Conservation (phyloP, 2,113 vertebrate species). For the Ondatra zibethicus region DNA sequence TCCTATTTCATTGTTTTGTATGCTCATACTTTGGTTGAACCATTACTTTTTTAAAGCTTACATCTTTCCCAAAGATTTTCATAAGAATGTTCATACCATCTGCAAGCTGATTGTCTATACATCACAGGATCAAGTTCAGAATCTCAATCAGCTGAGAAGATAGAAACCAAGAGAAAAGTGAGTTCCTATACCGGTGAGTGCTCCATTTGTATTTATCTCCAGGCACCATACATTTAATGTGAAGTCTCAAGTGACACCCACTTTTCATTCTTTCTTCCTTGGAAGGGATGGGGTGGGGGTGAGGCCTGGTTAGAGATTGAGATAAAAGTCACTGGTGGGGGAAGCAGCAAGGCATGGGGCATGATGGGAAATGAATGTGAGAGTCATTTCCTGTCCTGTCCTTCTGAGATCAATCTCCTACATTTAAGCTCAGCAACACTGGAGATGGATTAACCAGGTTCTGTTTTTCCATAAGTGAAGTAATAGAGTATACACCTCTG, state of each 20-base stretch:
- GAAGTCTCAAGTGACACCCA: neutral
- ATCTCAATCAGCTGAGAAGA: neutral
- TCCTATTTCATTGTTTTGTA: neutral
- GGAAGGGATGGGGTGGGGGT: neutral
- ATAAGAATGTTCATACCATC: neutral
- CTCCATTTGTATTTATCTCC: neutral
- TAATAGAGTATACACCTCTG: neutral
- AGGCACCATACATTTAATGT: neutral
- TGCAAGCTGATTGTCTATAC: neutral
- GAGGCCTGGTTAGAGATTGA: neutral
- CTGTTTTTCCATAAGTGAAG: neutral
- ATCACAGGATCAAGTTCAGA: neutral
- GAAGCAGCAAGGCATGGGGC: neutral
- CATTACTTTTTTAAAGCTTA: neutral
- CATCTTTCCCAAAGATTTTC: neutral
- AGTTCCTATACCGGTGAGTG: neutral
- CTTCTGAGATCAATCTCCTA: neutral
- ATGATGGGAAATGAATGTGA: neutral
- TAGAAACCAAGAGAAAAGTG: neutral
- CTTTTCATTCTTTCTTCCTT: neutral
- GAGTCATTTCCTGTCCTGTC: neutral
- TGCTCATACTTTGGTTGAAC: neutral
- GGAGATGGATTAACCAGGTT: neutral
- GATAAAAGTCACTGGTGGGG: neutral
- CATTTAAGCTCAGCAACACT: neutral